phyloP scores from a whole-genome alignment of 2,113 vertebrate genomes.

The Fregetta grallaria region DNA sequence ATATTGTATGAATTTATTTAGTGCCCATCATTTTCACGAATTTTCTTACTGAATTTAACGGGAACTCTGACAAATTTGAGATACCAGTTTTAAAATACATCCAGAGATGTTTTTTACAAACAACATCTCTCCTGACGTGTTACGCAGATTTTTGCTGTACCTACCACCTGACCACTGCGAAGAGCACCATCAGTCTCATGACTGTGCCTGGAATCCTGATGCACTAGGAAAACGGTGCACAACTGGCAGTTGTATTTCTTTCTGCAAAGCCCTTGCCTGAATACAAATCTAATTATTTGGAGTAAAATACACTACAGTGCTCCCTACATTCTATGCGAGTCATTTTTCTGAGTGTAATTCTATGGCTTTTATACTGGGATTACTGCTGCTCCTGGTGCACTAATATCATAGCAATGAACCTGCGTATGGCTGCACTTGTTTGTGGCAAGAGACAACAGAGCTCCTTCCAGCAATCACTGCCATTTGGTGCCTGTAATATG shows the following conservation, averaged over 20 bases:
- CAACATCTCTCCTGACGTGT: accelerated
- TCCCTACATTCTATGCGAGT: background rate
- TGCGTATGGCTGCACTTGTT: background rate
- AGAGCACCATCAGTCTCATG: background rate
- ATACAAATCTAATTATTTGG: background rate
- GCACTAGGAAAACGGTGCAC: background rate
- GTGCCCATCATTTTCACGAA: background rate
- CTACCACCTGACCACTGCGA: background rate
- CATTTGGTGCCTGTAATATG: background rate
- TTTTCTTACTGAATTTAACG: background rate
- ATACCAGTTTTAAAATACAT: background rate
- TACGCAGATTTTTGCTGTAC: background rate
- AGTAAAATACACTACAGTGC: background rate
- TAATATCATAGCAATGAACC: background rate
- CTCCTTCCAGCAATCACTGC: background rate
- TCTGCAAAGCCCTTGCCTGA: background rate
- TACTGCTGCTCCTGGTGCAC: accelerated
- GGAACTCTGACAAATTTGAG: background rate
- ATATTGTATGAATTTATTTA: background rate
- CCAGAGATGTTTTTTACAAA: background rate
- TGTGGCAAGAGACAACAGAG: background rate
- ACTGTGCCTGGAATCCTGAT: background rate
- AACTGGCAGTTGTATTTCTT: background rate
- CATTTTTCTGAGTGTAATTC: background rate
- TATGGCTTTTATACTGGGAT: background rate